A percentile compares a stretch with the other conserved stretches of the same genome.
These are phyloP conservation scores for Hyla sarda DNA, from an alignment of 2,113 vertebrate species.

Conservation along the genomic window DNA sequence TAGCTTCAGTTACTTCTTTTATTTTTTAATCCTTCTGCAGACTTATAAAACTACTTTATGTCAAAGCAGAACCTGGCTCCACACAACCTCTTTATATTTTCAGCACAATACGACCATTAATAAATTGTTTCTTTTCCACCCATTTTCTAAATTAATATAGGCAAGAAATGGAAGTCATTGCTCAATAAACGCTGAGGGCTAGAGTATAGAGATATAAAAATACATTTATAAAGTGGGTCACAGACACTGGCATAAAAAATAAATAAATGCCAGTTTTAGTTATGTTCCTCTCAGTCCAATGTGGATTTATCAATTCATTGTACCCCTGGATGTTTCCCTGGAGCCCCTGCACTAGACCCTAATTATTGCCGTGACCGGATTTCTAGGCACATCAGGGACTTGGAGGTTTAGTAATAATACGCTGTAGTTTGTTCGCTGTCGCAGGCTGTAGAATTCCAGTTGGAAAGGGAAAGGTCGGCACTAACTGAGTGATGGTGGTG, in stretches of 20 bases:
- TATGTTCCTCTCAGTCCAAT: not conserved
- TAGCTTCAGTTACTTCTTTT: not conserved
- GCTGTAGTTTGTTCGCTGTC: not conserved
- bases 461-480: too few species aligned
- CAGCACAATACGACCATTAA: slow-evolving; percentile 3
- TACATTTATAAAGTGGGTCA: slow-evolving; percentile 22
- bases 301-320: not conserved
- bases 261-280: not conserved
- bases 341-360: slow-evolving; percentile 8
- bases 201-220: not conserved
- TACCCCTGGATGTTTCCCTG: not conserved
- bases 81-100: not conserved
- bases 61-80: not conserved
- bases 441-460: too few species aligned
- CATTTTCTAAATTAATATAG: not conserved
- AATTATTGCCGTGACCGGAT: not conserved
- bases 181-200: not conserved
- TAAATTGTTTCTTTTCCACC: not conserved
- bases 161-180: slow-evolving; percentile 17
- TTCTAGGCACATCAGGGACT: not conserved
- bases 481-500: too few species aligned
- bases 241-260: not conserved
- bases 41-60: not conserved
- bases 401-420: not conserved
- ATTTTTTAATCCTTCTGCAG: not conserved